Evolutionary conservation across 2,797 vertebrate genomes (phyloP).

Genomic region (Tapera naevia): DNA sequence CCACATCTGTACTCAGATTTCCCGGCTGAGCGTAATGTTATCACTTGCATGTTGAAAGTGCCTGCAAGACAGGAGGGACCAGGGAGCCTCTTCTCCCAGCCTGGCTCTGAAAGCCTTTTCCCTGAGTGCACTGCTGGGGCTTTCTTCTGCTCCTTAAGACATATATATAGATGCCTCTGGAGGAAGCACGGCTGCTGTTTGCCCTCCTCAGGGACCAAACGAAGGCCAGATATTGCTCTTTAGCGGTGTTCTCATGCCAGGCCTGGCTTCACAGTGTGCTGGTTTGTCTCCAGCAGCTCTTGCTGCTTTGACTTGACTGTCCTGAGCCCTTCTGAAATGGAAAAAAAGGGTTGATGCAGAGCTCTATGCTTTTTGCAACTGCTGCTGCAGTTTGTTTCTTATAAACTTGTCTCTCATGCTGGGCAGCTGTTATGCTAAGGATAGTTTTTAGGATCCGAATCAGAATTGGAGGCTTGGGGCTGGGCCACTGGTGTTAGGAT

Average conservation of each 20-base stretch:
- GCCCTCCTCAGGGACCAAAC: not conserved
- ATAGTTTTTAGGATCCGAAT: too few species aligned
- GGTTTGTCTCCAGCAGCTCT: constrained; percentile 20
- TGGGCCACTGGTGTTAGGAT: not conserved
- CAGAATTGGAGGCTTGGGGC: not conserved
- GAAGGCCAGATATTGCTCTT: not conserved
- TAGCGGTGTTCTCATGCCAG: not conserved
- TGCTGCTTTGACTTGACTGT: not conserved
- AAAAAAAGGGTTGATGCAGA: not conserved
- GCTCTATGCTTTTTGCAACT: not conserved
- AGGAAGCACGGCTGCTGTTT: not conserved
- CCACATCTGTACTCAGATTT: not conserved
- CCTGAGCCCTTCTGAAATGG: not conserved
- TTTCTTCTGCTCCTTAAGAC: not conserved
- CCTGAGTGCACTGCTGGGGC: not conserved
- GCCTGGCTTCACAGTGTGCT: not conserved
- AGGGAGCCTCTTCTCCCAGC: not conserved
- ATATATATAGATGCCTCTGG: not conserved
- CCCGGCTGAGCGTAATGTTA: not conserved
- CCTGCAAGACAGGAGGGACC: not conserved
- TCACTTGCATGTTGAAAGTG: not conserved
- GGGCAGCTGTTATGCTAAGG: rapidly evolving
- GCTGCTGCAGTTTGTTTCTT: not conserved
- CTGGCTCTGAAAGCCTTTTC: not conserved
- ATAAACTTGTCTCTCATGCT: not conserved